Evolutionary conservation across 2,113 vertebrate genomes (phyloP).

Genomic region (Strix uralensis): DNA sequence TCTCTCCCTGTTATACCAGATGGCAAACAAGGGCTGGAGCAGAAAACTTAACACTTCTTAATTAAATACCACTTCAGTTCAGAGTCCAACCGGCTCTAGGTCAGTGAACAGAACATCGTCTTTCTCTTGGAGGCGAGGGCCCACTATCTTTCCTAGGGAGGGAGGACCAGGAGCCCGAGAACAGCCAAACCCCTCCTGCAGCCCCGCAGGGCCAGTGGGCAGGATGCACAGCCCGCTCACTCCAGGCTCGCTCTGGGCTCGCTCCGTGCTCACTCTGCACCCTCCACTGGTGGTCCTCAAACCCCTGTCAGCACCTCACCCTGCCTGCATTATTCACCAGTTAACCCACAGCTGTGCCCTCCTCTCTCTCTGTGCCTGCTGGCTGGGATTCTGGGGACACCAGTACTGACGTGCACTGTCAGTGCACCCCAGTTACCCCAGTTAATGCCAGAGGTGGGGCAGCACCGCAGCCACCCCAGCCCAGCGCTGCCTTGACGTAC

Average conservation of each 20-base stretch:
- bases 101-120: not conserved
- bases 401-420: too few relatives aligned
- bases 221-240: accelerated
- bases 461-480: not conserved
- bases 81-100: not conserved
- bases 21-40: not conserved
- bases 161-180: not conserved
- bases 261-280: not conserved
- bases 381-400: not conserved
- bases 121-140: not conserved
- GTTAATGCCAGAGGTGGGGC: too few relatives aligned
- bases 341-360: not conserved
- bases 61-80: not conserved
- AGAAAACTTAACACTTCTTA: not conserved
- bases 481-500: accelerated
- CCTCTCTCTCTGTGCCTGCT: not conserved
- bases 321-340: not conserved
- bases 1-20: not conserved
- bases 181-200: not conserved
- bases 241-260: not conserved
- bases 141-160: not conserved
- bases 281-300: accelerated
- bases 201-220: accelerated
- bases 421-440: too few relatives aligned
- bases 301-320: not conserved